phyloP scores from a whole-genome alignment of 2,113 vertebrate genomes.

The Acanthochromis polyacanthus region DNA sequence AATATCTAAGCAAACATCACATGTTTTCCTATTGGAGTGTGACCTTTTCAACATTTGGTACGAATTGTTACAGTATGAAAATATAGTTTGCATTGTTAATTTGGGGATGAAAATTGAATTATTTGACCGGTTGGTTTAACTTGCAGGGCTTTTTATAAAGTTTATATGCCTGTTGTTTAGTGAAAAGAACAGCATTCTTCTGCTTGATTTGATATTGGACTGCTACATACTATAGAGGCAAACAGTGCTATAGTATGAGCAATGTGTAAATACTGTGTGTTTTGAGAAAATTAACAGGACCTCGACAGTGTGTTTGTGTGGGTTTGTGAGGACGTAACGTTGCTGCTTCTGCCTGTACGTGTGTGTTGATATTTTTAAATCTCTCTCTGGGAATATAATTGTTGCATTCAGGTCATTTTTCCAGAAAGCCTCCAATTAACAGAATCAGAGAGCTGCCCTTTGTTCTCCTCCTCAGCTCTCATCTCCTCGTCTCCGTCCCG shows the following conservation, averaged over 20 bases:
- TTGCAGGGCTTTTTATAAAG: no score
- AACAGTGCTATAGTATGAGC: not conserved
- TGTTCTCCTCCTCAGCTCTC: conserved; percentile 9
- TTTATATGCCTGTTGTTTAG: not conserved
- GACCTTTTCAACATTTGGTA: no score
- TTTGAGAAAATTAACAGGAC: no score
- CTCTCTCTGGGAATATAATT: conserved; percentile 45
- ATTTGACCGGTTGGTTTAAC: no score
- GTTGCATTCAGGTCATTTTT: conserved; percentile 70
- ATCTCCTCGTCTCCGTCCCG: not conserved
- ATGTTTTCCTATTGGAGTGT: no score
- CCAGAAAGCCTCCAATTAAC: conserved; percentile 71
- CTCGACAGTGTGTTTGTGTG: not conserved
- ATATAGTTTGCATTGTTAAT: no score
- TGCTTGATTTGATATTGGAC: not conserved
- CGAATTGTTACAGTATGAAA: no score
- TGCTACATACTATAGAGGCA: not conserved
- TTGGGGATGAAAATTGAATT: no score
- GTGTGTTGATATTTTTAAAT: conserved; percentile 27
- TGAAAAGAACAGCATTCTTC: not conserved
- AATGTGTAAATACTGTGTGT: not conserved
- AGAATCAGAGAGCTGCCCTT: conserved; percentile 55
- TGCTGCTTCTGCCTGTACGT: conserved; percentile 3
- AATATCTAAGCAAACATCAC: no score
- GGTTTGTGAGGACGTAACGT: not conserved